phyloP scores from a whole-genome alignment of 2,113 vertebrate species.

The Pristiophorus japonicus region DNA sequence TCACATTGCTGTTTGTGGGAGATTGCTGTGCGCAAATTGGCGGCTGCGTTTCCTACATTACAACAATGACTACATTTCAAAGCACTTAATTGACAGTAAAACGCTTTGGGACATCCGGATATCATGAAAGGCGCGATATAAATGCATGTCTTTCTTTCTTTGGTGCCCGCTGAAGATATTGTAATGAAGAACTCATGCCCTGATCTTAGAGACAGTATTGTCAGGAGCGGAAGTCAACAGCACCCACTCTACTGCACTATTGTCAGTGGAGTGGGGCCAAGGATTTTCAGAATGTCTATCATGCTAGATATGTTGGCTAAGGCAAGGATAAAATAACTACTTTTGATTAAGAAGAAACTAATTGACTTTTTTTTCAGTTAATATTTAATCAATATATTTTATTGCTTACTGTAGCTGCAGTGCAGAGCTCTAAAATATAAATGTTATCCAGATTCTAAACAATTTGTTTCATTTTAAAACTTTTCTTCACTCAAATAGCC shows the following conservation, averaged over 20 bases:
- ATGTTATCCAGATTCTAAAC: not conserved
- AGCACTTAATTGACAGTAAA: too few species aligned
- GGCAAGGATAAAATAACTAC: not conserved
- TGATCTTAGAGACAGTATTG: not conserved
- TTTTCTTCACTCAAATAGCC: not conserved
- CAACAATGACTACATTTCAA: too few species aligned
- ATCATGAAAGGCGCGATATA: too few species aligned
- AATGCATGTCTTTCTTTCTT: too few species aligned
- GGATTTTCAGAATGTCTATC: not conserved
- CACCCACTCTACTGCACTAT: not conserved
- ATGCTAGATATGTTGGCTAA: not conserved
- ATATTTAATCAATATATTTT: not conserved
- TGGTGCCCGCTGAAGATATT: not conserved
- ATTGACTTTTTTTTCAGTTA: not conserved
- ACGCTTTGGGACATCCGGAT: too few species aligned
- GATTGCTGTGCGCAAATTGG: too few species aligned
- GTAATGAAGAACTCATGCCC: not conserved
- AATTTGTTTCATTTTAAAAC: slow-evolving; percentile 7
- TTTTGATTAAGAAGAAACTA: not conserved
- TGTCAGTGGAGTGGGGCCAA: not conserved
- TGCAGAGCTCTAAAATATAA: not conserved
- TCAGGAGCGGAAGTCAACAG: not conserved
- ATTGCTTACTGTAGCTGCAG: slow-evolving; percentile 2
- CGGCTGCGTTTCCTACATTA: too few species aligned
- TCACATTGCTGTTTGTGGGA: too few species aligned